Evolutionary conservation across 2,797 vertebrate species (phyloP), one percentile per base, ranked within the genome.

Genomic region (Fratercula arctica): DNA sequence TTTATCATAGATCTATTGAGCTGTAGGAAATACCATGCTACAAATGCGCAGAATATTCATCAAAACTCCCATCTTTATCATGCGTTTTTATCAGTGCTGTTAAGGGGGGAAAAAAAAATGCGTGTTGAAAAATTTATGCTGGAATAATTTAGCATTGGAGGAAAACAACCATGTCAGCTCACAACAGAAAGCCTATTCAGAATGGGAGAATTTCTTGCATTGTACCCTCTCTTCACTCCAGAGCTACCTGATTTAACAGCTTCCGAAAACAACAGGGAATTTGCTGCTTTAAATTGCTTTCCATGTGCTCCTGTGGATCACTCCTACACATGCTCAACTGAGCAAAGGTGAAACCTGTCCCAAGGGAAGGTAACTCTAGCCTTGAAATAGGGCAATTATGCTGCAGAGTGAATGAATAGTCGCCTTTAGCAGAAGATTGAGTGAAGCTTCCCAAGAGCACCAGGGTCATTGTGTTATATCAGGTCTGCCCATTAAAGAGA

Each of bases 261-360:
- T 93, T 95, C 94, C 5, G 4, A 97, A 95, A 93, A 85, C 90
- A 95, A 92, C 89, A 88, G 96, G 93, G 90, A 94, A 91, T 91
- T 84, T 60, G 37, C 85, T 90, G 57, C 79, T 79, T 87, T 91
- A 92, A 95, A 97, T 92, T 97, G 93, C 85, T 87, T 85, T 86
- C 92, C 69, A 35, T 89, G 87, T 92, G 82, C 35, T 93, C 92
- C 87, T 85, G 87, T 83, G 82, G 66, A 92, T 95, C 61, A 54
- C 66, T 84, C 69, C 77, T 66, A 86, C 89, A 93, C 85, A 53
- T 53, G 69, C 87, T 90, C 79, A 94, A 67, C 79, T 85, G 89
- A 94, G 79, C 82, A 94, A 92, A 96, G 95, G 95, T 96, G 95
- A 96, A 97, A 95, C 76, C 56, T 96, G 79, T 84, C 95, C 92